phyloP scores from a whole-genome alignment of 2,113 vertebrate species.

The Mesembrinibis cayennensis region DNA sequence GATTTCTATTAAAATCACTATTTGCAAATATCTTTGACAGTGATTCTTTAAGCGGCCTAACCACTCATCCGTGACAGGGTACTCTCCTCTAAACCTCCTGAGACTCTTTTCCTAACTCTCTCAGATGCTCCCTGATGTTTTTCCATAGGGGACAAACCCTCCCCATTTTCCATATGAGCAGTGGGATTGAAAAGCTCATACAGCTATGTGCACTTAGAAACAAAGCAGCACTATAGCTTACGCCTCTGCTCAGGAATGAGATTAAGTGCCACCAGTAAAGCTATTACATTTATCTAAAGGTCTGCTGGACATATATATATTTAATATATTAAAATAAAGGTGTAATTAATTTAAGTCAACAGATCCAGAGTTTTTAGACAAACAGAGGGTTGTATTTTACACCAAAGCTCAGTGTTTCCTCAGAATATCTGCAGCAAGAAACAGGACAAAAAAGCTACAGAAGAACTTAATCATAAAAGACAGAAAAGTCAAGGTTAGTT shows the following conservation, averaged over 20 bases:
- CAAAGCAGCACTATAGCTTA: neutral
- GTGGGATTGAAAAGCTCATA: neutral
- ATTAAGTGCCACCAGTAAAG: neutral
- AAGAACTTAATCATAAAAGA: neutral
- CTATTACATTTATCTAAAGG: neutral
- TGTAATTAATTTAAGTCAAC: neutral
- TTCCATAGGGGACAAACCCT: neutral
- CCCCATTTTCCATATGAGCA: neutral
- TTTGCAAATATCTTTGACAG: too few relatives aligned
- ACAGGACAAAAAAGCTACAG: neutral
- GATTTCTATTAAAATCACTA: too few relatives aligned
- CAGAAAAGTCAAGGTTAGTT: neutral
- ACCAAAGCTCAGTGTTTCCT: neutral
- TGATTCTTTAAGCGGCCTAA: too few relatives aligned
- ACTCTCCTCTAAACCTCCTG: neutral
- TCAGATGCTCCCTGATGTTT: neutral
- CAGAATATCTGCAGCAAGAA: neutral
- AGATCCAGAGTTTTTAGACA: neutral
- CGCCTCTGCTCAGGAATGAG: neutral
- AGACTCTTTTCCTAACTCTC: neutral
- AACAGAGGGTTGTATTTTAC: neutral
- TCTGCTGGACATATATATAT: neutral
- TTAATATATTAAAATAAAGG: neutral
- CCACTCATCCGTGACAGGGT: too few relatives aligned
- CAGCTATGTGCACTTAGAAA: fast-evolving